phyloP scores from a whole-genome alignment of 1,140 invertebrate genomes.

The Galleria mellonella region DNA sequence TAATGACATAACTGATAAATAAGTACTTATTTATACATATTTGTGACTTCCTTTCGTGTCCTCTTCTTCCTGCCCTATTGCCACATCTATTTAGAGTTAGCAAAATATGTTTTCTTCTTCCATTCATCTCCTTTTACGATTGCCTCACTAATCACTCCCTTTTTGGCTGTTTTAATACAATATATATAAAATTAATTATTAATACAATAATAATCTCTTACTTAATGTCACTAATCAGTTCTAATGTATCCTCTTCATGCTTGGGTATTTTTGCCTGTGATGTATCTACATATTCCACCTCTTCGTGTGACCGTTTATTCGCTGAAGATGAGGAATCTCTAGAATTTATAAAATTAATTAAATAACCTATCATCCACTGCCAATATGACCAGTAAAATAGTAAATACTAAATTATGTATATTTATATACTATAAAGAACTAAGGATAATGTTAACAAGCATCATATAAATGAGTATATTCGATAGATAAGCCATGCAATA shows the following conservation, averaged over 20 bases:
- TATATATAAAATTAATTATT: background rate
- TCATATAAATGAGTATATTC: no score
- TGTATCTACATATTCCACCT: constrained; percentile 46
- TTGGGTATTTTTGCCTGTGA: constrained; percentile 34
- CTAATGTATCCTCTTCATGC: constrained; percentile 38
- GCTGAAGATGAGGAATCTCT: constrained; percentile 9
- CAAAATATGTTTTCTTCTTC: no score
- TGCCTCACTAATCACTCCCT: constrained; percentile 44
- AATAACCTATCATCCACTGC: no score
- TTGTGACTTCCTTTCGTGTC: constrained; percentile 41
- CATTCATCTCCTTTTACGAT: constrained; percentile 42
- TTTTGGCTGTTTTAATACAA: constrained; percentile 13
- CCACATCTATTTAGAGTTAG: constrained; percentile 31
- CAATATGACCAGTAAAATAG: no score
- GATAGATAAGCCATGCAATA: no score
- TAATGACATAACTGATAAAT: constrained; percentile 45
- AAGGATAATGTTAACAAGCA: no score
- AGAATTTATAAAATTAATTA: background rate
- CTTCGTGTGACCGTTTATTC: constrained; percentile 44
- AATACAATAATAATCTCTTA: constrained; percentile 16
- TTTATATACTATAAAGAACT: no score
- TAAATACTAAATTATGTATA: no score
- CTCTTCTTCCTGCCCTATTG: constrained; percentile 40
- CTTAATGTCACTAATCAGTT: constrained; percentile 50
- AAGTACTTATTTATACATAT: no score